Conservation (phyloP, 2,888 invertebrate species). For the Morinoia aosen region DNA sequence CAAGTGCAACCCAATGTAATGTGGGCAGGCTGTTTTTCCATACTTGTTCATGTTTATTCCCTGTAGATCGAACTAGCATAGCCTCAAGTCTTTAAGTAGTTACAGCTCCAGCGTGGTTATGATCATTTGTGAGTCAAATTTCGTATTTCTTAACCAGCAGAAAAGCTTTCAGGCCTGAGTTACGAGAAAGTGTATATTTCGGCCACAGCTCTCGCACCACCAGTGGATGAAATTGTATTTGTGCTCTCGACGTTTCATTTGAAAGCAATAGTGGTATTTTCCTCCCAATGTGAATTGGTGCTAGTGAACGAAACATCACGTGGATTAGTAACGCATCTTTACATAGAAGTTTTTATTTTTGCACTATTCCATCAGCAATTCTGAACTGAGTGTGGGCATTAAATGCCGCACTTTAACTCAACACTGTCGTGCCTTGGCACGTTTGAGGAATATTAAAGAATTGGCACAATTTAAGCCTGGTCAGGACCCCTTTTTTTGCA, state of each 20-base stretch:
- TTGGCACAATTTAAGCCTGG: too few species aligned
- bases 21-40: not conserved
- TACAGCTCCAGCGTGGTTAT: not conserved
- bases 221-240: not conserved
- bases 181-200: not conserved
- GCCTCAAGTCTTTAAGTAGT: not conserved
- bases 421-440: not conserved
- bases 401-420: not conserved
- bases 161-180: not conserved
- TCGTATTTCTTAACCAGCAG: not conserved
- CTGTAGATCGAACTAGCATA: not conserved
- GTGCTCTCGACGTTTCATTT: not conserved
- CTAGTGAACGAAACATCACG: not conserved
- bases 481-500: too few species aligned
- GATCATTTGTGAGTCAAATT: not conserved
- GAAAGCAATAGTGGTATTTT: not conserved
- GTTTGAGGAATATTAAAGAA: not conserved
- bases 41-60: not conserved
- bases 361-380: not conserved
- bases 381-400: not conserved
- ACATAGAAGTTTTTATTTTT: not conserved
- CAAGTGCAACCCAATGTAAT: not conserved
- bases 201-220: not conserved
- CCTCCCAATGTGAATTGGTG: not conserved
- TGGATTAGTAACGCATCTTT: not conserved